phyloP scores from a whole-genome alignment of 2,888 invertebrate species.

The Lithodes maja region DNA sequence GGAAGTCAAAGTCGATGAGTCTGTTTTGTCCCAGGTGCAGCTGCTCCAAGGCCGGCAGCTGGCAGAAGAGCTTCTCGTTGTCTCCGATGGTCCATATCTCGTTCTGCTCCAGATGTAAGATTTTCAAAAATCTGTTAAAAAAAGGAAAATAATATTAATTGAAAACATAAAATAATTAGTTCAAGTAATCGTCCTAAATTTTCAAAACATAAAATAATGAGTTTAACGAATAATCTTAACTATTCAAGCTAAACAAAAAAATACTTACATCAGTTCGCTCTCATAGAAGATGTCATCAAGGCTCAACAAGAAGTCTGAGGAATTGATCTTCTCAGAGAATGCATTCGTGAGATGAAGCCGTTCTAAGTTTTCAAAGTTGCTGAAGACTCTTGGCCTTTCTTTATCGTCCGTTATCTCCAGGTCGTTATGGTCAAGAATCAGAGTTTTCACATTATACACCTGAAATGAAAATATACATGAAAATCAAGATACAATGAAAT shows the following conservation, averaged over 20 bases:
- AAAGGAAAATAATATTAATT: not conserved
- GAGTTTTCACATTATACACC: conserved; percentile 78
- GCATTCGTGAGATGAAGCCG: conserved; percentile 84
- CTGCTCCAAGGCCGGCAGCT: conserved; percentile 81
- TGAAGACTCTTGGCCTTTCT: conserved; percentile 74
- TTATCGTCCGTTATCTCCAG: conserved; percentile 78
- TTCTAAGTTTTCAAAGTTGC: conserved; percentile 79
- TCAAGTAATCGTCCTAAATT: too few species aligned
- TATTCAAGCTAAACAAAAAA: conserved; percentile 4
- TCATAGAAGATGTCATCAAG: conserved; percentile 70
- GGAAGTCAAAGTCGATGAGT: conserved; percentile 78
- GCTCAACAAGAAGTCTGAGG: conserved; percentile 71
- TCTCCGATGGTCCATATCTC: conserved; percentile 78
- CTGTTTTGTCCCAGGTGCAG: conserved; percentile 81
- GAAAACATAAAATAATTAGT: not conserved
- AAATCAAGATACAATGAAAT: too few species aligned
- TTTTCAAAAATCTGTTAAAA: conserved; percentile 80
- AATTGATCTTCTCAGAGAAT: conserved; percentile 77
- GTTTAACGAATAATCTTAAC: too few species aligned
- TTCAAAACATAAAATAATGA: not conserved
- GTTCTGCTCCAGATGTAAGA: conserved; percentile 85
- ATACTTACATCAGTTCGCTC: conserved; percentile 60
- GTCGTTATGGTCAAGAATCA: conserved; percentile 84
- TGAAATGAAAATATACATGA: conserved; percentile 21
- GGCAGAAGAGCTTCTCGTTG: conserved; percentile 78